Evolutionary conservation across 2,888 invertebrate species (phyloP).

Genomic region (Ophioninae sp.): DNA sequence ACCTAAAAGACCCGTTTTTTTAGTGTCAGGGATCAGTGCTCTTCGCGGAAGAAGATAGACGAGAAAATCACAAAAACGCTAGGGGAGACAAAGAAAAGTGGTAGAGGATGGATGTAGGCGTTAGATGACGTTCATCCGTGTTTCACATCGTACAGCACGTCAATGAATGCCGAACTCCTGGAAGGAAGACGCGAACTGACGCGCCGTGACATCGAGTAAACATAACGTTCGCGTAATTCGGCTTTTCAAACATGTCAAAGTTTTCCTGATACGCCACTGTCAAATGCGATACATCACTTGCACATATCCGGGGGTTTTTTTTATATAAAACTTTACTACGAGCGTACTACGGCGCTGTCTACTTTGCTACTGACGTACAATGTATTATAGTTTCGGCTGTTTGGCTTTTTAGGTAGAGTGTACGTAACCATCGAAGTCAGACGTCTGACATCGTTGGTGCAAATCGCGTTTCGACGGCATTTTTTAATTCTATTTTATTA

Average conservation of each 20-base stretch:
- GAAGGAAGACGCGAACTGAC: conserved; percentile 49
- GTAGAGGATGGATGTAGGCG: not conserved
- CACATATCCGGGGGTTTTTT: conserved; percentile 1
- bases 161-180: conserved; percentile 19
- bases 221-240: not conserved
- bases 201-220: conserved; percentile 9
- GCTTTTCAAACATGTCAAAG: conserved; percentile 21
- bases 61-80: conserved; percentile 35
- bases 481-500: too few relatives aligned
- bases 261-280: conserved; percentile 22
- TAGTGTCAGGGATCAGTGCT: not conserved
- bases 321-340: not conserved
- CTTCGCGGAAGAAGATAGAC: not conserved
- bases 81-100: conserved; percentile 1
- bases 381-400: not conserved
- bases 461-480: too few relatives aligned
- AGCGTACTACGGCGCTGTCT: conserved; percentile 32
- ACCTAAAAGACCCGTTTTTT: not conserved
- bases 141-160: conserved; percentile 9
- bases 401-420: not conserved
- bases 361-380: conserved; percentile 11
- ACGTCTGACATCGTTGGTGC: too few relatives aligned
- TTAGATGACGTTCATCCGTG: conserved; percentile 24
- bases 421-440: not conserved
- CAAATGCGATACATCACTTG: conserved; percentile 29